Conservation (phyloP, 2,113 vertebrate species). For the Motacilla alba region DNA sequence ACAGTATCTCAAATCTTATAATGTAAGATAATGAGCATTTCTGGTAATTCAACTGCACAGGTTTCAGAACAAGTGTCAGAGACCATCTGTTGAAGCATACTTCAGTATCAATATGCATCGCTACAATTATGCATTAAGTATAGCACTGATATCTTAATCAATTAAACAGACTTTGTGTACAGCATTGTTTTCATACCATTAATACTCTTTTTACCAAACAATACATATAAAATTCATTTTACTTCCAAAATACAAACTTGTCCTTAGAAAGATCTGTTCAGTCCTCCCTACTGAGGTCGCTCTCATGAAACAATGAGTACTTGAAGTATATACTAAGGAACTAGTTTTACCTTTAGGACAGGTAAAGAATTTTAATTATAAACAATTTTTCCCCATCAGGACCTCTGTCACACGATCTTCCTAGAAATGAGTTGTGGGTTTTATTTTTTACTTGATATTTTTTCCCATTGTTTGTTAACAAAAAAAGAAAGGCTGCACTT, state of each 20-base stretch:
- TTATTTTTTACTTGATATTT: background rate
- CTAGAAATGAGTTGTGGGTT: background rate
- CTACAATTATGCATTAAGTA: background rate
- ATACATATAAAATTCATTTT: background rate
- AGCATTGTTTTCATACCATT: background rate
- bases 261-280: background rate
- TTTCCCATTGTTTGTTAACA: background rate
- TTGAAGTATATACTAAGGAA: background rate
- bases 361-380: background rate
- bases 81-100: background rate
- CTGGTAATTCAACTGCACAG: background rate
- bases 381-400: background rate
- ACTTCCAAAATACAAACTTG: background rate
- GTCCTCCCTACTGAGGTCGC: background rate
- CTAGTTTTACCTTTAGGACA: background rate
- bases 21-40: background rate
- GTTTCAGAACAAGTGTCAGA: background rate
- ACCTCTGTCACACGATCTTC: background rate
- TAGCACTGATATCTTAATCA: background rate
- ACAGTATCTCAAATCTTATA: background rate
- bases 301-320: background rate
- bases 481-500: background rate
- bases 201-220: background rate
- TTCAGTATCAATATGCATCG: background rate
- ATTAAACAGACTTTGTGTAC: background rate